Conservation (phyloP, 2,113 vertebrate species). For the Petrocephalus microphthalmus region DNA sequence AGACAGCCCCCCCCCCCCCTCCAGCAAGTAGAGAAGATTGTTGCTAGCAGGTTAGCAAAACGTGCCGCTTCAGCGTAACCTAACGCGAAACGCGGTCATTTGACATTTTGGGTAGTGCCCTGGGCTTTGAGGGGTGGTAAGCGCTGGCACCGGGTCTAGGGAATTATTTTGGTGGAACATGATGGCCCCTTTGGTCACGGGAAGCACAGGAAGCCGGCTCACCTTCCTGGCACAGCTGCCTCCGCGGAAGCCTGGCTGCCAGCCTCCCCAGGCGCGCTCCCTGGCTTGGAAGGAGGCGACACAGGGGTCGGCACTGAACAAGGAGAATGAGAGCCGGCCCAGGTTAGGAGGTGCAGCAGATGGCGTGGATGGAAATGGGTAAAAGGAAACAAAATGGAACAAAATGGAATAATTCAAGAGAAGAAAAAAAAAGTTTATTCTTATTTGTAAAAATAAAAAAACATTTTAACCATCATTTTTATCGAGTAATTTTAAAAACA, state of each 20-base stretch:
- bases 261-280: conserved; percentile 96
- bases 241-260: conserved; percentile 95
- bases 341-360: conserved; percentile 72
- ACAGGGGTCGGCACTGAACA: conserved; percentile 92
- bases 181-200: neutral
- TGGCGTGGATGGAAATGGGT: conserved; percentile 42
- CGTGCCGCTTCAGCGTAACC: neutral
- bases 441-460: neutral
- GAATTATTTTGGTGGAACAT: neutral
- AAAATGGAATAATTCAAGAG: neutral
- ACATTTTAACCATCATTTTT: neutral
- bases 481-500: neutral
- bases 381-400: conserved; percentile 34
- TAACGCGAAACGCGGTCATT: neutral
- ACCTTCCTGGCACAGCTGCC: conserved; percentile 81
- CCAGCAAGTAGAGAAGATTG: no score
- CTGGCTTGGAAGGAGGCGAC: conserved; percentile 89
- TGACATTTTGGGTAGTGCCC: neutral
- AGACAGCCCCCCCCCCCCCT: no score
- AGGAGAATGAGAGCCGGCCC: conserved; percentile 76
- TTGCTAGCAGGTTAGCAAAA: neutral
- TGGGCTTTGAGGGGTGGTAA: neutral
- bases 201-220: conserved; percentile 38
- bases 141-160: neutral
- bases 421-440: neutral